Conservation (phyloP, 2,888 invertebrate species). For the Chromoteleia sp. region DNA sequence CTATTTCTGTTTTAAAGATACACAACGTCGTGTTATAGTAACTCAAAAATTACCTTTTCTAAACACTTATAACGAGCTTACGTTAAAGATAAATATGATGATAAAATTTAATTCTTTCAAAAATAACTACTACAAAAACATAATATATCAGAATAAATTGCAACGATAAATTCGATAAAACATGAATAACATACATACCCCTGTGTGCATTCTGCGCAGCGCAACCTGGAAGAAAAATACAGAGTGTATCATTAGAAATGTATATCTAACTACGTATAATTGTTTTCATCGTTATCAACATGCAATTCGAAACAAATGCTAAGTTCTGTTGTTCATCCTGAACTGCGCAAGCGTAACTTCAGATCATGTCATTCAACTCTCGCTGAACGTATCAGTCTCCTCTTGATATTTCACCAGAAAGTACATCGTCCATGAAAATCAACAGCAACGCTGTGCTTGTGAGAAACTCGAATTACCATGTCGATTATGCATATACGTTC, state of each 20-base stretch:
- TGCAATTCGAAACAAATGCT: not conserved
- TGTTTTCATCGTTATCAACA: constrained; percentile 1
- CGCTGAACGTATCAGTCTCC: not conserved
- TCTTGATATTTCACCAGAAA: not conserved
- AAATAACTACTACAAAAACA: no score
- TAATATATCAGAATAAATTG: no score
- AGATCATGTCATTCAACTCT: not conserved
- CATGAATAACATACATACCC: no score
- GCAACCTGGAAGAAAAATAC: no score
- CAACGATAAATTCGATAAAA: no score
- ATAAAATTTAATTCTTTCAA: no score
- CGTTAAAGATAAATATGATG: no score
- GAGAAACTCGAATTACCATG: constrained; percentile 7
- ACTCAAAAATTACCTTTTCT: no score
- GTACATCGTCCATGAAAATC: constrained; percentile 12
- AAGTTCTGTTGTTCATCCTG: not conserved
- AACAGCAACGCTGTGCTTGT: not conserved
- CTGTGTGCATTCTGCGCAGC: no score
- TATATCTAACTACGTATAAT: not conserved
- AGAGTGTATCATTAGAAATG: constrained; percentile 4
- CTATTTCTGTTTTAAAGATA: no score
- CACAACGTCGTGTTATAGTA: no score
- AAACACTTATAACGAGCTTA: no score
- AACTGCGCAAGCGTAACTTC: not conserved
- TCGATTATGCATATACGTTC: constrained; percentile 13